Evolutionary conservation across 2,888 invertebrate species (phyloP).

Genomic region (Drosophila mimetica): DNA sequence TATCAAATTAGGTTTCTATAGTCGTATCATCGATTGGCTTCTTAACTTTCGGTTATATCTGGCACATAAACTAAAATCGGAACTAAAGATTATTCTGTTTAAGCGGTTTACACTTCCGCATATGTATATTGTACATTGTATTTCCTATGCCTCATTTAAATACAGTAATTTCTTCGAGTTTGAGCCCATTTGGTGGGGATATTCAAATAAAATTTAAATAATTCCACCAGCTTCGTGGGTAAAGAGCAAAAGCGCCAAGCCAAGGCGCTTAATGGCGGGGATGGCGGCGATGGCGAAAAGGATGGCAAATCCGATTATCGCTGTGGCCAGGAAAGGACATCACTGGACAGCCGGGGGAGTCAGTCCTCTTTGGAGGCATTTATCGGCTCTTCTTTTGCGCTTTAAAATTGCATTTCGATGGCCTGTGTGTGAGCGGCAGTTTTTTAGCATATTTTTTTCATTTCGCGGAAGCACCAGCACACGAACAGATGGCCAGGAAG

Average conservation of each 20-base stretch:
- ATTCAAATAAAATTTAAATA: constrained; percentile 16
- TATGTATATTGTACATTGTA: too few species aligned
- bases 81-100: too few species aligned
- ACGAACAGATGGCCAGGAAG: constrained; percentile 51
- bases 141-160: background rate
- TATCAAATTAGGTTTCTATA: too few species aligned
- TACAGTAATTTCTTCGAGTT: background rate
- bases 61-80: too few species aligned
- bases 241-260: constrained; percentile 2
- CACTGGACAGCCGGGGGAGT: constrained; percentile 10
- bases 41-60: too few species aligned
- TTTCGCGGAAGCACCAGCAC: constrained; percentile 1
- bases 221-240: constrained; percentile 9
- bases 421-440: constrained; percentile 27
- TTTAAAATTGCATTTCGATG: constrained; percentile 67
- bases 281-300: background rate
- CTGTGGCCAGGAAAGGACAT: constrained; percentile 34
- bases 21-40: too few species aligned
- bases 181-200: constrained; percentile 10
- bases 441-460: constrained; percentile 41
- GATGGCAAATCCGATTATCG: constrained; percentile 36
- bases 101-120: too few species aligned
- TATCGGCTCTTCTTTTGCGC: background rate
- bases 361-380: constrained; percentile 5
- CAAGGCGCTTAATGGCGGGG: constrained; percentile 19